Conservation (phyloP, 2,113 vertebrate species). For the Prinia subflava region DNA sequence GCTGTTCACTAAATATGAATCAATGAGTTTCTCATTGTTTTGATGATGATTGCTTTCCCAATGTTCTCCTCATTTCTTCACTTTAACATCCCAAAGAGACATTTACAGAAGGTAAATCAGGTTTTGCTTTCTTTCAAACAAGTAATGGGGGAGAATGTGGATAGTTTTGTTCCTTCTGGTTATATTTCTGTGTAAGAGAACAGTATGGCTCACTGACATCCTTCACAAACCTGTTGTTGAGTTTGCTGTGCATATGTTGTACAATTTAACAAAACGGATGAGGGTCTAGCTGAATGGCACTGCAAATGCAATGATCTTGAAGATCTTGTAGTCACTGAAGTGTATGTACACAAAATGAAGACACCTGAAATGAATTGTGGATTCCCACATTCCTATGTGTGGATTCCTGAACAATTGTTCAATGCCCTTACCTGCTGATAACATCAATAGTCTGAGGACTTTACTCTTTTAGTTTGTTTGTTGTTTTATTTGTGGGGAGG, state of each 20-base stretch:
- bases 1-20: background rate
- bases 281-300: background rate
- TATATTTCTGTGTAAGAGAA: background rate
- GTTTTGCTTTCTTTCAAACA: background rate
- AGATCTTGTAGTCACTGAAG: background rate
- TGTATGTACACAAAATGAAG: background rate
- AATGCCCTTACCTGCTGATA: background rate
- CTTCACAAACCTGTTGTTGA: background rate
- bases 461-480: background rate
- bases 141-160: background rate
- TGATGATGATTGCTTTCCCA: background rate
- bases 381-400: background rate
- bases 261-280: background rate
- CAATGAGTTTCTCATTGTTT: background rate
- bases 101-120: background rate
- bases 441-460: background rate
- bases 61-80: background rate
- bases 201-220: background rate
- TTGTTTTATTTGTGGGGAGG: rapidly evolving
- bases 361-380: background rate
- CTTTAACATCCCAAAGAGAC: background rate
- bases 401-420: background rate
- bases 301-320: background rate
- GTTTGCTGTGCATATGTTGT: background rate
- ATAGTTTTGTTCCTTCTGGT: background rate